phyloP scores from a whole-genome alignment of 2,113 vertebrate species.

The Larimichthys polyactis region DNA sequence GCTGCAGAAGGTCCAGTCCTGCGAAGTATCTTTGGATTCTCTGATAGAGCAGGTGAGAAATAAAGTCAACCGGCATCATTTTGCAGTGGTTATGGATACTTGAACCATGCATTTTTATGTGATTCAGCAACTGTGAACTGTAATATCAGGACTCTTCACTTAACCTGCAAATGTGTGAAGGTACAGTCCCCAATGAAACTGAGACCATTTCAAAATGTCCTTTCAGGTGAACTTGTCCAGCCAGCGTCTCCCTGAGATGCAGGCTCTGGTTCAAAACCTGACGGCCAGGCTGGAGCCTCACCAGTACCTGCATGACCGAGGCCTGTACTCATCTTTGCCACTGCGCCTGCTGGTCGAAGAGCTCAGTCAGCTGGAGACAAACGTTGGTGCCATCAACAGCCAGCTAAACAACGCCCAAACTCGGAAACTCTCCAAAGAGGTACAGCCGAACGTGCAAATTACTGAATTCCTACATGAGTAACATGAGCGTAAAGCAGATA shows the following conservation, averaged over 20 bases:
- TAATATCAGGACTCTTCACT: constrained; percentile 43
- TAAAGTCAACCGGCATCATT: background rate
- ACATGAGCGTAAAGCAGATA: no score
- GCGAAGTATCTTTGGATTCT: constrained; percentile 47
- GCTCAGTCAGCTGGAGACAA: constrained; percentile 67
- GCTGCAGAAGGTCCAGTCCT: constrained; percentile 59
- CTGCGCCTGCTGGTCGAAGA: constrained; percentile 70
- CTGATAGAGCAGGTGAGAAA: constrained; percentile 67
- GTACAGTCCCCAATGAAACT: no score
- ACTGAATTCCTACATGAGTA: no score
- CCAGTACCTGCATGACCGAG: constrained; percentile 71
- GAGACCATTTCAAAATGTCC: background rate
- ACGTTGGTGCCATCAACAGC: constrained; percentile 51
- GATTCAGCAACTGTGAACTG: background rate
- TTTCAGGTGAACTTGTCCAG: constrained; percentile 59
- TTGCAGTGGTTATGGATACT: background rate
- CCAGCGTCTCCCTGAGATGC: constrained; percentile 66
- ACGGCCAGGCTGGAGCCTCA: constrained; percentile 67
- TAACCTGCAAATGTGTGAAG: no score
- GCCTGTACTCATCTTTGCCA: constrained; percentile 72
- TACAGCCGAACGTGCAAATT: constrained; percentile 20
- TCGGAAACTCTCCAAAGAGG: constrained; percentile 71
- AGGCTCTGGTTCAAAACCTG: constrained; percentile 60
- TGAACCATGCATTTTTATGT: background rate
- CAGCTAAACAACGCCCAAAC: constrained; percentile 55